Conservation (phyloP, 2,113 vertebrate genomes). For the Lipotes vexillifer region DNA sequence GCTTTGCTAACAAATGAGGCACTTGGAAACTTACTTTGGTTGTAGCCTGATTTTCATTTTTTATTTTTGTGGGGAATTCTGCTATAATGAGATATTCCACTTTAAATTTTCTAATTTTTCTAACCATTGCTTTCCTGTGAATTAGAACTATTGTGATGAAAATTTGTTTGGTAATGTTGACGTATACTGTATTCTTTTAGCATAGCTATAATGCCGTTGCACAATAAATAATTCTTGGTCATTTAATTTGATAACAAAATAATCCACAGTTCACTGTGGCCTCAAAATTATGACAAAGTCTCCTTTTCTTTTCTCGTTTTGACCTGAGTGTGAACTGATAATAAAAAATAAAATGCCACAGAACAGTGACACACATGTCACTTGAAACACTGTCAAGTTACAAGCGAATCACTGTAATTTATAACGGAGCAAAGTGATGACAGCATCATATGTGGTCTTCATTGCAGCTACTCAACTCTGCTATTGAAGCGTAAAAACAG, state of each 20-base stretch:
- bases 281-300: neutral
- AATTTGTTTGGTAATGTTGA: constrained; percentile 15
- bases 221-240: constrained; percentile 32
- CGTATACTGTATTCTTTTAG: neutral
- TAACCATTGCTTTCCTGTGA: constrained; percentile 39
- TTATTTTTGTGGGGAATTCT: constrained; percentile 58
- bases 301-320: neutral
- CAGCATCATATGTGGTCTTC: neutral
- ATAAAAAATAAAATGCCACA: neutral
- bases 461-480: neutral
- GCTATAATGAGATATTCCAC: constrained; percentile 20
- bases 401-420: neutral
- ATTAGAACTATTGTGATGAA: constrained; percentile 4
- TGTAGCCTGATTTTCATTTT: constrained; percentile 42
- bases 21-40: constrained; percentile 51
- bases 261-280: neutral
- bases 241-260: constrained; percentile 33
- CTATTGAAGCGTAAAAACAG: neutral
- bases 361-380: neutral
- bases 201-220: constrained; percentile 2
- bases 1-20: constrained; percentile 51
- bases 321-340: neutral
- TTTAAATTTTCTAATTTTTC: constrained; percentile 47
- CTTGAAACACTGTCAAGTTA: neutral
- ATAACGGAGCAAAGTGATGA: neutral